Base-by-base conservation (phyloP, 2,797 vertebrate genomes). In the Linurgus olivaceus region DNA sequence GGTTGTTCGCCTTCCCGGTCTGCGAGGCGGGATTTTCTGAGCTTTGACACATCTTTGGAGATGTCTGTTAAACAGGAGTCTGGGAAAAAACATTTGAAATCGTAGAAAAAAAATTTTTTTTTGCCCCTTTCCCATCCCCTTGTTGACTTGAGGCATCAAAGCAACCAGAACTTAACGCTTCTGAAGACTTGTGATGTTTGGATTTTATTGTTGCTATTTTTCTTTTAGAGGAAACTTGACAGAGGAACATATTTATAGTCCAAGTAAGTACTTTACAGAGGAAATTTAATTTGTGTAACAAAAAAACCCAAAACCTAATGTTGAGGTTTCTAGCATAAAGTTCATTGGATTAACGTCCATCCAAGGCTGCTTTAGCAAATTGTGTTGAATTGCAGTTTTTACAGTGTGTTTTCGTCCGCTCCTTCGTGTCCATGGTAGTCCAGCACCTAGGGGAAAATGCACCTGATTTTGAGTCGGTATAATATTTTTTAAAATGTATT, bases 201-300 rank as follows among this genome's bases (percentile, higher is more conserved):
- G 95, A 92, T 74, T 82, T 93, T 95, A 89, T 93, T 90, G 94
- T 87, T 93, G 94, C 89, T 96, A 86, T 73, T 90, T 97, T 96
- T 95, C 87, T 93, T 92, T 88, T 93, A 94, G 95, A 97, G 97
- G 96, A 97, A 98, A 96, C 96, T 96, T 98, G 96, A 97, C 96
- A 96, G 97, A 97, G 94, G 97, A 97, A 84, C 96, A 66, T 95
- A 97, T 98, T 97, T 97, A 90, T 95, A 95, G 93, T 93, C 94
- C 97, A 97, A 97, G 97, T 98, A 98, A 98, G 98, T 98, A 97
- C 95, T 97, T 96, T 95, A 95, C 96, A 88, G 95, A 96, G 97
- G 94, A 96, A 97, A 97, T 94, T 82, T 96, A 93, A 81, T 96
- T 95, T 67, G 79, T 95, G 44, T 97, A 96, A 85, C 37, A 25